Conservation (phyloP, 2,113 vertebrate genomes). For the Pagrus major region DNA sequence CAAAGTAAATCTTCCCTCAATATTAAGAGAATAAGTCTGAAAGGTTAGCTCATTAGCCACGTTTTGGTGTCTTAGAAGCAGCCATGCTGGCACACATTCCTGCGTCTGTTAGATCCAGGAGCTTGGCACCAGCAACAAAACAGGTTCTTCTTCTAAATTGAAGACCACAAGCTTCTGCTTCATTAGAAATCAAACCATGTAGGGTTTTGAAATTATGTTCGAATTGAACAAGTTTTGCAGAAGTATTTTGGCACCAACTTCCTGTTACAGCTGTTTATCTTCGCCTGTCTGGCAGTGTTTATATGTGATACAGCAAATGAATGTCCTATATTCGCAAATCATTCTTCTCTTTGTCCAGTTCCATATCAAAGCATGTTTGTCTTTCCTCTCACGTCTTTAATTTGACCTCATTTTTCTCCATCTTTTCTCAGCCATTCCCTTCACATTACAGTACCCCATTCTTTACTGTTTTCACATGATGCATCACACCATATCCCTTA, state of each 20-base stretch:
- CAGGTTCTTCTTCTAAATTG: constrained; percentile 7
- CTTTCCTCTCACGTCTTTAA: neutral
- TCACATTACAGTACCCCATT: constrained; percentile 11
- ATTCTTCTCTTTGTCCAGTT: neutral
- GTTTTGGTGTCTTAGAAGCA: constrained; percentile 42
- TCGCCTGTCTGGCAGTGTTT: neutral
- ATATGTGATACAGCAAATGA: neutral
- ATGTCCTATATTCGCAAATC: too few species aligned
- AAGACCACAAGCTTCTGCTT: constrained; percentile 18
- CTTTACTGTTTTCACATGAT: constrained; percentile 46
- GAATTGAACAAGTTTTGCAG: neutral
- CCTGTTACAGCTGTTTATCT: neutral
- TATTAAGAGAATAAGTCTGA: constrained; percentile 29
- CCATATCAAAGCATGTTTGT: neutral
- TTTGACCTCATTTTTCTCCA: neutral
- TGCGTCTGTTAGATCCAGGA: constrained; percentile 23
- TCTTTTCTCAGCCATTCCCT: neutral
- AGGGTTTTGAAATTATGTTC: neutral
- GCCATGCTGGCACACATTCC: constrained; percentile 31
- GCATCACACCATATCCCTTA: constrained; percentile 25
- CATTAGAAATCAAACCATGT: neutral
- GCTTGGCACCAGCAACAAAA: constrained; percentile 28
- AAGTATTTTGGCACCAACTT: neutral
- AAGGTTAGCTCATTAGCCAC: constrained; percentile 38
- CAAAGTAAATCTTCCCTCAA: constrained; percentile 50